Evolutionary conservation across 2,797 vertebrate species (phyloP), one percentile per base, ranked within the genome.

Genomic region (Rhinophrynus dorsalis): DNA sequence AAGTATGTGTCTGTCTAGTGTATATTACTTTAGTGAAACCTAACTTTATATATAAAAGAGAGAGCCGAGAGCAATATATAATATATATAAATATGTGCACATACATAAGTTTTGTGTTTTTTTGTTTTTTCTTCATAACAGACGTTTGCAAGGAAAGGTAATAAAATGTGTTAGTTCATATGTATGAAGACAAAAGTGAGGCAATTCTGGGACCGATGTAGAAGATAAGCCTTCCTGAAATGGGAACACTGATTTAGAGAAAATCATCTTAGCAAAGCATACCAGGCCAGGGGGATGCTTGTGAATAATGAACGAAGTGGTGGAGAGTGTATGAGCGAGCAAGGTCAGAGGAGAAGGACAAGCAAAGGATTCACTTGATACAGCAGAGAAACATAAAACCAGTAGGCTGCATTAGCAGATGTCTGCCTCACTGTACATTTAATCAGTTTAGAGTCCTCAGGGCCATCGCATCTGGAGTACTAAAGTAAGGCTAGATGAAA

Each of bases 281-380:
- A 33, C 33, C 60, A 30, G 60, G 48, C 51, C 51, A 66, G 15
- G 26, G 48, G 68, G 74, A 54, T 76, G 51, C 66, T 80, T 20
- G 3, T 81, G 75, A 84, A 78, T 84, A 79, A 80, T 77, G 68
- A 45, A 80, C 68, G 79, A 70, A 77, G 79, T 55, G 70, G 64
- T 66, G 66, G 12, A 11, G 26, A 59, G 61, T 52, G 69, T 59
- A 73, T 33, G 74, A 72, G 73, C 69, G 77, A 77, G 59, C 38
- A 40, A 77, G 76, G 78, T 70, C 54, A 68, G 8, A 20, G 40
- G 33, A 74, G 76, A 77, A 79, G 78, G 77, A 56, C 65, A 12
- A 38, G 29, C 66, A 68, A 65, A 81, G 77, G 74, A 71, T 77
- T 79, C 68, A 67, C 59, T 76, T 81, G 74, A 80, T 74, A 73